Conservation (phyloP, 2,113 vertebrate genomes). For the Bostrychus sinensis region DNA sequence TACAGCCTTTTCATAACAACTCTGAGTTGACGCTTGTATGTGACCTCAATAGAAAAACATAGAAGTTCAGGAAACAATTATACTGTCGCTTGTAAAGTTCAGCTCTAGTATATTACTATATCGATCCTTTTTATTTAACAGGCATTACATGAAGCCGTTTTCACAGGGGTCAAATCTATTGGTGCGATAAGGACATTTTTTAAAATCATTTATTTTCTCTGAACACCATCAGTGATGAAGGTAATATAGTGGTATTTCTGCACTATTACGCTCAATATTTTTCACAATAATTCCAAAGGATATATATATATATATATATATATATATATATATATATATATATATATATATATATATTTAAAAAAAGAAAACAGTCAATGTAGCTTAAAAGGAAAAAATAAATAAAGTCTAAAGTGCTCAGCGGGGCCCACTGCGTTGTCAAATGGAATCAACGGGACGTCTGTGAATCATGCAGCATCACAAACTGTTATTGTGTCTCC, state of each 20-base stretch:
- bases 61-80: not conserved
- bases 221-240: constrained; percentile 14
- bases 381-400: constrained; percentile 13
- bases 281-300: not conserved
- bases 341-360: no score
- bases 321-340: not conserved
- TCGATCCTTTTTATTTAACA: constrained; percentile 19
- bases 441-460: constrained; percentile 21
- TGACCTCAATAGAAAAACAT: not conserved
- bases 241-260: constrained; percentile 10
- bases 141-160: constrained; percentile 21
- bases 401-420: constrained; percentile 2
- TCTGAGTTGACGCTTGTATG: not conserved
- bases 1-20: not conserved
- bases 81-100: not conserved
- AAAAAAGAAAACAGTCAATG: constrained; percentile 8
- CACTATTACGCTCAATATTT: not conserved
- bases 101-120: not conserved
- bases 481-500: constrained; percentile 19
- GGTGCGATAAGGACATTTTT: constrained; percentile 14
- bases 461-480: constrained; percentile 23
- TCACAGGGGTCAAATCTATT: constrained; percentile 39
- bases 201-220: constrained; percentile 30
- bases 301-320: not conserved
- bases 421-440: constrained; percentile 2